phyloP scores from a whole-genome alignment of 2,797 vertebrate genomes.

The Pempheris klunzingeri region DNA sequence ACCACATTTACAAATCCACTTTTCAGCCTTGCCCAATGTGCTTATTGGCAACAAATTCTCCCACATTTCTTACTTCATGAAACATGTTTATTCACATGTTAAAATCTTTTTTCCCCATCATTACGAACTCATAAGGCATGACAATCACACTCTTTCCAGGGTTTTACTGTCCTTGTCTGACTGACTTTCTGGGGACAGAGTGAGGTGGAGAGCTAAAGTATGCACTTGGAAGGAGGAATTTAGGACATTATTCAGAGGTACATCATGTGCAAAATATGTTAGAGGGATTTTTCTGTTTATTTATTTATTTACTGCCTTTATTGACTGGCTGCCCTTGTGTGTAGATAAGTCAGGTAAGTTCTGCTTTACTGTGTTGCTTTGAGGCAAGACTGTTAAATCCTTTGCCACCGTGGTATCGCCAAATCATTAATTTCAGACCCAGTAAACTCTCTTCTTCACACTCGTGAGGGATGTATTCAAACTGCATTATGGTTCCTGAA shows the following conservation, averaged over 20 bases:
- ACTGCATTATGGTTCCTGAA: neutral
- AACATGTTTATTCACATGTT: constrained; percentile 9
- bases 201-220: neutral
- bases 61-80: neutral
- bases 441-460: neutral
- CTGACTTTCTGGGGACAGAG: neutral
- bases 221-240: neutral
- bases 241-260: neutral
- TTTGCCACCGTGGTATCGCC: neutral
- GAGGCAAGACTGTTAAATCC: neutral
- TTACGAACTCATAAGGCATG: neutral
- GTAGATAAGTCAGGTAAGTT: neutral
- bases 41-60: neutral
- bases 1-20: neutral
- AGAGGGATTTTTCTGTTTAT: neutral
- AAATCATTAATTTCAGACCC: neutral
- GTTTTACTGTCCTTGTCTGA: neutral
- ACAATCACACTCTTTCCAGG: neutral
- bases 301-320: neutral
- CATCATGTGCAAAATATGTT: neutral
- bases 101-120: neutral
- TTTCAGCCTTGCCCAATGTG: neutral
- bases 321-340: neutral
- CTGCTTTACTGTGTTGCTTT: neutral
- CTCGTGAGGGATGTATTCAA: neutral